A percentile compares a stretch with the other conserved stretches of the same genome.
Conservation (phyloP, 2,797 vertebrate genomes). For the Danio choprae region DNA sequence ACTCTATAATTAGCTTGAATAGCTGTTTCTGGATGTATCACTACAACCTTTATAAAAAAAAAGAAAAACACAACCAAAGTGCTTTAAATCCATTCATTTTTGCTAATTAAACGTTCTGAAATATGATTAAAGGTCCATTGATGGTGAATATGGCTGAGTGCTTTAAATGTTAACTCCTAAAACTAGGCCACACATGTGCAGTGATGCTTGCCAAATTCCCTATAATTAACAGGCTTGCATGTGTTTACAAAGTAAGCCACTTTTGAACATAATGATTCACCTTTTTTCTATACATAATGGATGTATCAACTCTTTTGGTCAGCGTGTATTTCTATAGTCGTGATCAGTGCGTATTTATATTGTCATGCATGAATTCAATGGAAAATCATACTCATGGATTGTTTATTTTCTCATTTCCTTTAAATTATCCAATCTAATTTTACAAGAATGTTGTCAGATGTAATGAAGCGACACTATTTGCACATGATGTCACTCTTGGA, state of each 20-base stretch:
- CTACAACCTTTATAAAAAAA: constrained; percentile 58
- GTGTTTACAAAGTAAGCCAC: constrained; percentile 33
- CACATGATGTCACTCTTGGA: constrained; percentile 33
- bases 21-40: constrained; percentile 56
- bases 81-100: constrained; percentile 66
- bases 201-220: constrained; percentile 20
- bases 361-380: constrained; percentile 25
- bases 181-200: not conserved
- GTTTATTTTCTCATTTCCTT: constrained; percentile 40
- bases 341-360: too few species aligned
- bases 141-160: constrained; percentile 40
- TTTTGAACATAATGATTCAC: not conserved
- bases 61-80: constrained; percentile 55
- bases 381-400: constrained; percentile 21
- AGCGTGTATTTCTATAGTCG: constrained; percentile 28
- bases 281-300: constrained; percentile 1
- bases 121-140: constrained; percentile 54
- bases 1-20: constrained; percentile 59
- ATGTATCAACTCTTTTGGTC: constrained; percentile 11
- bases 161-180: constrained; percentile 44
- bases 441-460: constrained; percentile 24
- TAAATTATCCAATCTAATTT: constrained; percentile 25
- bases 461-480: constrained; percentile 22
- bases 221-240: constrained; percentile 22
- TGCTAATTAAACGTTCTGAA: constrained; percentile 59